Base-by-base conservation (phyloP, 2,113 vertebrate genomes). In the Protobothrops mucrosquamatus region DNA sequence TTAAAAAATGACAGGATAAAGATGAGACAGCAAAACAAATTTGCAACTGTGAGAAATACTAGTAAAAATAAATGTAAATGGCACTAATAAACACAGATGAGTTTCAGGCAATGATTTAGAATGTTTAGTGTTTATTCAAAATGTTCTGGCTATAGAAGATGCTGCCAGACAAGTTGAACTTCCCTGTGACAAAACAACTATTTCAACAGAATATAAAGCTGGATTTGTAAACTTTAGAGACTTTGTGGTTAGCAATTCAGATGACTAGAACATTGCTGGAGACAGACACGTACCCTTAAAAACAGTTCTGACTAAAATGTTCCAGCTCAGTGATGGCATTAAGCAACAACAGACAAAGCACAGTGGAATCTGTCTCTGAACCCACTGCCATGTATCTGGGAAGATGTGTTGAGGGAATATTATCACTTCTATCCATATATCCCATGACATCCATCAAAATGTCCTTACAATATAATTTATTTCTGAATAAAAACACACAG, bases 141-240 rank as follows among this genome's bases (percentile, higher is more conserved):
- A 46, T 3, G 18, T 88, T 55, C 61, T 51, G 14, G 9, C 56
- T 57, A 23, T 55, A n/a, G 34, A n/a, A 81, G 9, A 52, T 39
- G 18, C 86, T 91, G 54, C 24, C 64, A 51, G 55, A 26, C 88
- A 85, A 93, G 6, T 46, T 89, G 46, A 88, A 34, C 26, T 46
- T 61, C 26, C 81, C 54, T 88, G 23, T 89, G 22, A 91, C 86
- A 91, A 85, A 93, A 91, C 34, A 86, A 91, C 85, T 61, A 59
- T 59, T 54, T n/a, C 22, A 91, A 91, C 64, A 91, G 86, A 91
- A 34, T 85, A 56, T 51, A 55, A 91, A 89, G 51, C 59, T 56
- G 22, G 56, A 54, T 59, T 85, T 93, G 34, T 43, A 6, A 34
- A 81, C 92, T 87, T 87, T 87, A 55, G 56, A 64, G 69, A 90